Evolutionary conservation across 2,888 invertebrate genomes (phyloP), one percentile per base, ranked within the genome.

Genomic region (Callyntrura sp.): DNA sequence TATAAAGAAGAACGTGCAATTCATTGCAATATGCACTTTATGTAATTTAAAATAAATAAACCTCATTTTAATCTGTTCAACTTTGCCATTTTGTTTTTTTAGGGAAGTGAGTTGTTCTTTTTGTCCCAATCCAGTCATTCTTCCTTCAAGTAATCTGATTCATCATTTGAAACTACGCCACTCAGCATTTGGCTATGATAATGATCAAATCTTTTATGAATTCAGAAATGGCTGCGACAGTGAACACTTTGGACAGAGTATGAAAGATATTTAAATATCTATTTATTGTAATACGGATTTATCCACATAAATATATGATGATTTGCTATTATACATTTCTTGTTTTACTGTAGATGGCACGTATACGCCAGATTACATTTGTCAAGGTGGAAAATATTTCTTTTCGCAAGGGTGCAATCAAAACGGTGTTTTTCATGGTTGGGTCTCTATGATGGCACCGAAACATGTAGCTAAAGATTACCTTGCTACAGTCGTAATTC

Each of bases 161-260:
- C 87, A 90, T 43, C 91, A 91, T 65, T 84, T 91, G 76, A 90
- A 91, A 68, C 84, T 81, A 20, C 76, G 87, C 3, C 91, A 91
- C 57, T 55, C 83, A 14, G 90, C 91, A 1, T 91, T 91, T 82
- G 91, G 91, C 0, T 91, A 90, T 45, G 91, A 91, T 23, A 85
- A 90, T 76, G 90, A 91, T 57, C 91, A 91, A 73, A 88, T 90
- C 62, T 91, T 84, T 87, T 91, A 91, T 20, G 90, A 90, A 65
- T 91, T 91, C 35, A 85, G 90, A 68, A 91, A 90, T 82, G 91
- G 91, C 70, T 90, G 90, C 60, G 90, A 91, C 79, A 84, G 84
- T 35, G 90, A 91, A 78, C 90, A 90, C 70, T 91, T 91, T 90
- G 91, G 91, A 78, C 91, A 91, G 23, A 91, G 91, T 91, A 81